Evolutionary conservation across 2,113 vertebrate species (phyloP), one percentile per base, ranked within the genome.

Genomic region (Phasianus colchicus): DNA sequence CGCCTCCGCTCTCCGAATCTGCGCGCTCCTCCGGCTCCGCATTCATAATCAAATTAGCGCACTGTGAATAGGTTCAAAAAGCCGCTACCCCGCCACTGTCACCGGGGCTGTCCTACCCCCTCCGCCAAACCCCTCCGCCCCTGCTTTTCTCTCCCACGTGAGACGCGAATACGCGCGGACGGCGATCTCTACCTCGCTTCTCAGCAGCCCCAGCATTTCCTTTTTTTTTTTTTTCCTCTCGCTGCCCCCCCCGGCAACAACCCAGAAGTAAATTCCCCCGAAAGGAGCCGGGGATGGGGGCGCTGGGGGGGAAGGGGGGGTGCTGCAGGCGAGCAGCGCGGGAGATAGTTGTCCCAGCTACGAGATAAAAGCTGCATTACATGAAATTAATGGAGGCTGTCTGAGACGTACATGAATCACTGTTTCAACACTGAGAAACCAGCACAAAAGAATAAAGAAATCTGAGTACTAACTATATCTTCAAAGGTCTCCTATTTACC

Each of bases 301-400:
- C 0, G 36, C 78, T 64, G 84, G 63, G 78, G 75, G 82, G 70
- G 11, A 83, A 83, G 90, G 8, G 60, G 95, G 96, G 96, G 97
- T 92, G 97, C 97, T 94, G 47, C 93, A 97, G 96, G 95, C 89
- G 98, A 97, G 97, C 97, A 93, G 98, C 61, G 83, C 96, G 98
- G 97, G 96, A 98, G 98, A 98, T 98, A 98, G 98, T 98, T 97
- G 97, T 98, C 98, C 97, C 98, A 98, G 98, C 97, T 98, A 98
- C 96, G 97, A 99, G 99, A 99, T 99, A 99, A 99, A 99, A 99
- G 98, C 98, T 98, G 98, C 98, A 99, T 98, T 99, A 99, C 98
- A 98, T 98, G 98, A 99, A 99, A 99, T 99, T 99, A 99, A 99
- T 99, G 98, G 98, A 98, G 98, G 98, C 98, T 98, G 98, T 98